These are phyloP conservation scores for Drosophila pseudotalamancana DNA, from an alignment of 2,888 invertebrate genomes.

Conservation along the genomic window DNA sequence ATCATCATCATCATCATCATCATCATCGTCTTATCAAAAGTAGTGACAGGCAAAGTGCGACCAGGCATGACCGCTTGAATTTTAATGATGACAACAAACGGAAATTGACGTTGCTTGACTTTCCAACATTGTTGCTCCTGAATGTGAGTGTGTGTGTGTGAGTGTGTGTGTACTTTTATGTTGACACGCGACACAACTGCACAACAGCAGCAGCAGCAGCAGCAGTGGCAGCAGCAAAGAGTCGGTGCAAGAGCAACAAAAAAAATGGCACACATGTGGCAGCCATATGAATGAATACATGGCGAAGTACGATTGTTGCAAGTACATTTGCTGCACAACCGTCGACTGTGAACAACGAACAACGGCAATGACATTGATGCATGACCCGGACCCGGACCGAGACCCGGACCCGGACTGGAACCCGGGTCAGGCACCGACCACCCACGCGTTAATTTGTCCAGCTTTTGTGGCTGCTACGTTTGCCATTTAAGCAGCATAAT, in stretches of 20 bases:
- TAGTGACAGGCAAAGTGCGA: slow-evolving; percentile 42
- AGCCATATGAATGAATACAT: slow-evolving; percentile 47
- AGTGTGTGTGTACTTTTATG: slow-evolving; percentile 46
- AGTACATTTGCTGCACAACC: slow-evolving; percentile 45
- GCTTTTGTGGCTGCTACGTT: slow-evolving; percentile 53
- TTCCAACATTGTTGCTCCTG: slow-evolving; percentile 61
- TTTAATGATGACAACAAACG: slow-evolving; percentile 75
- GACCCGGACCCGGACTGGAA: too few relatives aligned
- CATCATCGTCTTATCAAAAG: slow-evolving; percentile 4
- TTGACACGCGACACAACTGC: slow-evolving; percentile 67
- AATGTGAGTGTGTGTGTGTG: not conserved
- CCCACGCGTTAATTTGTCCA: slow-evolving; percentile 74
- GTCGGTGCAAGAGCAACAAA: slow-evolving; percentile 1
- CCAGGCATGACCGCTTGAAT: slow-evolving; percentile 55
- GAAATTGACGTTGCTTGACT: slow-evolving; percentile 75
- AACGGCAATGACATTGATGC: slow-evolving; percentile 68
- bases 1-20: not conserved
- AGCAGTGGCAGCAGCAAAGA: slow-evolving; percentile 22
- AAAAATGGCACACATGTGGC: slow-evolving; percentile 52
- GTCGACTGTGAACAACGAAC: slow-evolving; percentile 9
- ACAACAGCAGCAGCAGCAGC: slow-evolving; percentile 47
- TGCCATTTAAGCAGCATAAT: slow-evolving; percentile 66
- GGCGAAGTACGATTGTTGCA: slow-evolving; percentile 28
- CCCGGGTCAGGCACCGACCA: slow-evolving; percentile 9
- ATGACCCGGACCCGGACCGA: slow-evolving; percentile 51